phyloP scores from a whole-genome alignment of 23 tunicate genomes.

The Oikopleura vanhoeffeni region DNA sequence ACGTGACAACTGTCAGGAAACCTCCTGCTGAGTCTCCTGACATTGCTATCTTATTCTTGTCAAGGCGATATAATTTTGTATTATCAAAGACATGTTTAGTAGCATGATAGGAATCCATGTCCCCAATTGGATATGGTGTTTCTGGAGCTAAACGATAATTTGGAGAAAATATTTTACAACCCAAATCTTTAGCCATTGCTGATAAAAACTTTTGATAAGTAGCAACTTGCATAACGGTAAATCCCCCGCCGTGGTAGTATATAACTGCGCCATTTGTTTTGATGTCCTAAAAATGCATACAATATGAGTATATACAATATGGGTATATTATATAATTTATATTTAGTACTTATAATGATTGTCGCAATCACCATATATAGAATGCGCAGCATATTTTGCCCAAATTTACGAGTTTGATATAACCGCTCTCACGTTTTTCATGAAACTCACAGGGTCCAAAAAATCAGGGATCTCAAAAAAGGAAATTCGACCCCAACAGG shows the following conservation, averaged over 20 bases:
- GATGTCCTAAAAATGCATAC: neutral
- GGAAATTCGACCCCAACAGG: too few relatives aligned
- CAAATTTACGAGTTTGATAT: too few relatives aligned
- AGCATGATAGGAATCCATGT: neutral
- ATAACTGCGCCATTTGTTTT: neutral
- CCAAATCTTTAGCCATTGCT: neutral
- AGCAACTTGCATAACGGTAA: neutral
- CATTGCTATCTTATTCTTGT: neutral
- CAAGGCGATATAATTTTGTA: neutral
- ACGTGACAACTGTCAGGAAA: neutral
- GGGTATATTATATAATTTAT: too few relatives aligned
- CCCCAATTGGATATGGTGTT: neutral
- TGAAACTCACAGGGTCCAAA: too few relatives aligned
- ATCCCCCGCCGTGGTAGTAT: neutral
- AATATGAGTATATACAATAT: too few relatives aligned
- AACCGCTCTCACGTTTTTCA: too few relatives aligned
- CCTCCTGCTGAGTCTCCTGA: slow-evolving; percentile 8
- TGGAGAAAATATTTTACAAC: neutral
- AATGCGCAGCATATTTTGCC: too few relatives aligned
- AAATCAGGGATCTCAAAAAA: too few relatives aligned
- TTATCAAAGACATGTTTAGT: neutral
- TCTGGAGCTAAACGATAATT: neutral
- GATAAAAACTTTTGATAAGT: neutral
- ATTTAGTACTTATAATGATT: too few relatives aligned
- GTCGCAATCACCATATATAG: too few relatives aligned